These are phyloP conservation scores for Dyspetes luteomarginatus DNA, from an alignment of 2,888 invertebrate species.

Conservation along the genomic window DNA sequence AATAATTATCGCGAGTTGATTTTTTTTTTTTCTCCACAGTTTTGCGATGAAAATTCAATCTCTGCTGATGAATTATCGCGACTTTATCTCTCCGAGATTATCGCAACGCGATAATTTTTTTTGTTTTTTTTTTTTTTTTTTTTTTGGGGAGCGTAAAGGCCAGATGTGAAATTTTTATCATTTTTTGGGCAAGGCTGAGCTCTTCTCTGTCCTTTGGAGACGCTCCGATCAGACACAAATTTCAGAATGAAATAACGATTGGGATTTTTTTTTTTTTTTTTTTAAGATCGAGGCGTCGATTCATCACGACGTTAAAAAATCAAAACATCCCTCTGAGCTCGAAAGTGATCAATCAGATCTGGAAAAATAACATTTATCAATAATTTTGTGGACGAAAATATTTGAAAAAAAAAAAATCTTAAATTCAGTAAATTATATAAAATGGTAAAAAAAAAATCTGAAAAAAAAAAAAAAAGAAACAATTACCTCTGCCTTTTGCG, in stretches of 20 bases:
- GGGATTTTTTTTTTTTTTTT: not conserved
- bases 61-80: not conserved
- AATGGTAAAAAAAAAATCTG: too few species aligned
- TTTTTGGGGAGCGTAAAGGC: not conserved
- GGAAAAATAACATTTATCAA: not conserved
- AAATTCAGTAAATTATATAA: too few species aligned
- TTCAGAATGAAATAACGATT: not conserved
- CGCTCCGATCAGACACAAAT: conserved; percentile 6
- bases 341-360: conserved; percentile 32
- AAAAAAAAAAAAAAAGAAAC: not conserved
- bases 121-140: conserved; percentile 2
- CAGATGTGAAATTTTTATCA: conserved; percentile 29
- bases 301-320: conserved; percentile 6
- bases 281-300: conserved; percentile 11
- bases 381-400: not conserved
- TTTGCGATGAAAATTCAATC: not conserved
- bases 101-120: not conserved
- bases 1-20: not conserved
- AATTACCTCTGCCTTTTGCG: conserved; percentile 65
- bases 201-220: not conserved
- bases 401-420: too few species aligned
- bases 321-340: not conserved
- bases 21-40: not conserved
- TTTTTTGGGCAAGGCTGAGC: too few species aligned
- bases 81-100: not conserved